Evolutionary conservation across 1,140 invertebrate species (phyloP), one percentile per base, ranked within the genome.

Genomic region (Pseudobourletiella spinata): DNA sequence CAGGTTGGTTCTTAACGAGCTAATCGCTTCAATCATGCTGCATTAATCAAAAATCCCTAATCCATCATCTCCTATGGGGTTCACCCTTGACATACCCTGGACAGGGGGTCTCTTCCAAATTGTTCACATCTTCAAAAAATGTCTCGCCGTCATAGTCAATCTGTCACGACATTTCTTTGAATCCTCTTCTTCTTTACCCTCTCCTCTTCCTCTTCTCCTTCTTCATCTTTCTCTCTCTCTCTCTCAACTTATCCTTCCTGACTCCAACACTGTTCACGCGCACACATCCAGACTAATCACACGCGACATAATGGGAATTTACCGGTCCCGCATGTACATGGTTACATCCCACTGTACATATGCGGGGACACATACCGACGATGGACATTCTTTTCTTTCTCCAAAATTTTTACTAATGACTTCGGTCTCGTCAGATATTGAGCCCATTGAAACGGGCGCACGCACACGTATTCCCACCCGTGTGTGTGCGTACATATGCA

Each of bases 1-100:
- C 39, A 35, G 28, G 24, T 43, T 29, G 26, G 22, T 42, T 62
- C 52, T 62, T 63, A 63, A 63, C 55, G 55, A 63, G 55, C 61
- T 59, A 64, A 64, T 64, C 63, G 55, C 44, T 64, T 59, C 63
- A 59, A 59, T 64, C 62, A 64, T 57, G 32, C 29, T 57, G 61
- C 61, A 63, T 63, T 63, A 63, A 63, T 63, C 61, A 63, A 63
- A 56, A 58, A 57, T 63, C 60, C 60, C 55, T 54, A 63, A 63
- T 63, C 61, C 61, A 63, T 63, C 61, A 63, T 63, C 61, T 63
- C 48, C 56, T 58, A 30, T 57, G 35, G 44, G 57, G 62, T 43
- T 59, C 56, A 58, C 62, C 62, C 62, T 64, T 64, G 62, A 64
- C 62, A 64, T 30, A 22, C 32, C 30, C 61, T 43, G 28, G 16